These are phyloP conservation scores for Thyatira batis DNA, from an alignment of 2,888 invertebrate genomes.

Conservation along the genomic window DNA sequence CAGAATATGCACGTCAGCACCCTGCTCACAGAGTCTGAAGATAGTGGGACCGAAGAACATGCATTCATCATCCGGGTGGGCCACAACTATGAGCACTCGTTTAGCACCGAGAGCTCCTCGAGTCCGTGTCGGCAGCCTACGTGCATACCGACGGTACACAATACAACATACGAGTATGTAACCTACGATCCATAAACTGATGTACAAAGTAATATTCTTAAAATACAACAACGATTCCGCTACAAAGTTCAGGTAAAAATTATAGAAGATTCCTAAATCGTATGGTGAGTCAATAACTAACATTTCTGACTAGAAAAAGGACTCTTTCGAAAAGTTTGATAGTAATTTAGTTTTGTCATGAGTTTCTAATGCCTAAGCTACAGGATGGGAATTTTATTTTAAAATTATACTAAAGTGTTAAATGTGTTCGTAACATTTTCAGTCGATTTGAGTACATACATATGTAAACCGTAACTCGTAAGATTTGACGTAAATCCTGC, in stretches of 20 bases:
- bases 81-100: constrained; percentile 91
- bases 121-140: constrained; percentile 73
- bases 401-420: background rate
- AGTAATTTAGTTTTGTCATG: constrained; percentile 14
- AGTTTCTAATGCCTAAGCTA: constrained; percentile 9
- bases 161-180: constrained; percentile 75
- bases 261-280: constrained; percentile 56
- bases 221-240: constrained; percentile 66
- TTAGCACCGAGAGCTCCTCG: constrained; percentile 76
- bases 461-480: no score
- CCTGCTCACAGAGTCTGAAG: constrained; percentile 84
- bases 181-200: constrained; percentile 80
- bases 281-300: constrained; percentile 50
- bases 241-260: constrained; percentile 61
- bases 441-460: no score
- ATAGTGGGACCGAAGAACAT: constrained; percentile 99
- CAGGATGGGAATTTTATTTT: background rate
- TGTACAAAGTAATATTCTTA: constrained; percentile 68
- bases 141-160: constrained; percentile 77
- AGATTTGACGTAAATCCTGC: no score
- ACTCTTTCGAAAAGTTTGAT: constrained; percentile 19
- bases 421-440: no score
- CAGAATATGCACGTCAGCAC: constrained; percentile 88
- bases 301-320: constrained; percentile 66
- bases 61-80: constrained; percentile 99